phyloP scores from a whole-genome alignment of 2,797 vertebrate genomes.

The Acipenser oxyrinchus region DNA sequence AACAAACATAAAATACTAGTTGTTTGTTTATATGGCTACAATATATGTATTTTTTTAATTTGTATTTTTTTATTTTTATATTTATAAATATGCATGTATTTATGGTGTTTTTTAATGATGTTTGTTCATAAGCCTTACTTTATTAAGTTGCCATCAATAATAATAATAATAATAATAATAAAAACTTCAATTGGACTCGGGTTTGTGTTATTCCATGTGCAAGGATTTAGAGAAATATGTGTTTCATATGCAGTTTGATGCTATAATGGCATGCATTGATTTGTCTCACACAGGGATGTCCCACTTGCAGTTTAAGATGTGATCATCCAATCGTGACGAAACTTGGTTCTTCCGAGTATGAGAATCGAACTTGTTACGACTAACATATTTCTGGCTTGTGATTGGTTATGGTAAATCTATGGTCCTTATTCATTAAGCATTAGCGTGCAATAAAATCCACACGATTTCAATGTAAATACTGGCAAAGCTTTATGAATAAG shows the following conservation, averaged over 20 bases:
- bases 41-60: conserved; percentile 56
- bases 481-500: too few relatives aligned
- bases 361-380: not conserved
- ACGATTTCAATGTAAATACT: too few relatives aligned
- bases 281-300: too few relatives aligned
- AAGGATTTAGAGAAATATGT: not conserved
- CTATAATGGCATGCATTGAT: too few relatives aligned
- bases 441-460: too few relatives aligned
- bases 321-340: too few relatives aligned
- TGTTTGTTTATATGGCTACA: conserved; percentile 50
- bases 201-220: not conserved
- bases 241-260: not conserved
- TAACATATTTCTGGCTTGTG: not conserved
- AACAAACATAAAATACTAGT: conserved; percentile 31
- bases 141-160: conserved; percentile 69
- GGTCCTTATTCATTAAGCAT: too few relatives aligned
- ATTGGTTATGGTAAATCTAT: too few relatives aligned
- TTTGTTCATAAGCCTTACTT: conserved; percentile 76
- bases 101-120: conserved; percentile 69
- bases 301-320: not conserved
- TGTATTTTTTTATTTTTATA: conserved; percentile 61
- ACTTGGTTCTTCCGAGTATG: too few relatives aligned
- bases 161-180: conserved; percentile 35
- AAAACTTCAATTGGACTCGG: conserved; percentile 38
- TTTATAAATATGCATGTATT: conserved; percentile 68